Evolutionary conservation across 1,140 invertebrate species (phyloP), one percentile per base, ranked within the genome.

Genomic region (Phymorhynchus buccinoides): DNA sequence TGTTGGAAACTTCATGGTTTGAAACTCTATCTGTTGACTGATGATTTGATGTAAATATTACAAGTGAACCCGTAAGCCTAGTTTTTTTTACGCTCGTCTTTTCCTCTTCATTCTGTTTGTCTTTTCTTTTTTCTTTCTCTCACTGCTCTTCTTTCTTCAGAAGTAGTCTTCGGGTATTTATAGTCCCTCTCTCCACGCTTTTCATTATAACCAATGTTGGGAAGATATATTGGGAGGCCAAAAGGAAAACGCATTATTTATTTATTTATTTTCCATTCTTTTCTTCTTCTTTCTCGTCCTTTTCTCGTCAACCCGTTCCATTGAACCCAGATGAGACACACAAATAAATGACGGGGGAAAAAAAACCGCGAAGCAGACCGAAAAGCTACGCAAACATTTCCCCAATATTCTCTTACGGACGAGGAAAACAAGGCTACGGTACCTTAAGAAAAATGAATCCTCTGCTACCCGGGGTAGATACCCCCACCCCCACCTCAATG

Each of bases 361-460:
- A 27, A 35, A 7, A 44, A 22, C 35, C 3, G 75, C 41, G 27
- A 78, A 18, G 30, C 3, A 44, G 52, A 52, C n/a, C n/a, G n/a
- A n/a, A n/a, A n/a, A n/a, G n/a, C n/a, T n/a, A n/a, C n/a, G 22
- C 77, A 79, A 79, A 79, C 77, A 79, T 22, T 9, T 27, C n/a
- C 44, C 35, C 30, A 79, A 66, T 82, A 37, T 16, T 82, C 62
- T 22, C 37, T 18, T 62, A 66, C 42, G 2, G 81, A 32, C 66
- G 68, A 35, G 81, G 81, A n/a, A n/a, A n/a, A 68, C 66, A 83
- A 71, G 62, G 81, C 18, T 73, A 6, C 39, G 81, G 62, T 44
- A 83, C 81, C 81, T 41, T 41, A 1, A 41, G 68, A 71, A 30
- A n/a, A 83, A 83, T 83, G n/a, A 27, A 4, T 42, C 27, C 32